Percentiles rank a stretch among this genome's conserved stretches.
These are phyloP conservation scores for Pteronotus mesoamericanus DNA, from an alignment of 2,797 vertebrate species.

Conservation along the genomic window DNA sequence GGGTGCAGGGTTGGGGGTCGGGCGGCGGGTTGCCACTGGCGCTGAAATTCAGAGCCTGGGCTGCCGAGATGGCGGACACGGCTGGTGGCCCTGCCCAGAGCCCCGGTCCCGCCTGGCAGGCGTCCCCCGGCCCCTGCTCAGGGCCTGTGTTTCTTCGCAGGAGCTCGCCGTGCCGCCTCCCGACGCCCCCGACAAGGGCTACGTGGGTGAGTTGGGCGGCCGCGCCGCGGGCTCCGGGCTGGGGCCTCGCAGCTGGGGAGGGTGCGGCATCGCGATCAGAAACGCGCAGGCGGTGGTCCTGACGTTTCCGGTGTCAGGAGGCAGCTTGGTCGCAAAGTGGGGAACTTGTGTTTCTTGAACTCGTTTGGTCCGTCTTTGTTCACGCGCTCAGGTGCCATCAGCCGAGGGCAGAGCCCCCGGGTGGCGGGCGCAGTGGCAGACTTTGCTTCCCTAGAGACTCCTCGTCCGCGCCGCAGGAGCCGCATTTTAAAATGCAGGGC, in stretches of 20 bases:
- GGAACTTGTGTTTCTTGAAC: background rate
- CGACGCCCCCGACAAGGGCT: slow-evolving; percentile 92
- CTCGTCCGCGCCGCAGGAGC: no score
- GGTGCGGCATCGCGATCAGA: background rate
- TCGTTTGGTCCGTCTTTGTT: background rate
- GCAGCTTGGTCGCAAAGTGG: no score
- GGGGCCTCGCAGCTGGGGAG: no score
- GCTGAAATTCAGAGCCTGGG: slow-evolving; percentile 22
- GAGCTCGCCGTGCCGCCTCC: slow-evolving; percentile 89
- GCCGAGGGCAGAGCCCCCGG: background rate
- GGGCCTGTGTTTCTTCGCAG: slow-evolving; percentile 78
- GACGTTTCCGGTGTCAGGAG: slow-evolving; percentile 1
- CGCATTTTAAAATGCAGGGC: background rate
- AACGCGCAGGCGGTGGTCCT: background rate
- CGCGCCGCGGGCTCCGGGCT: no score
- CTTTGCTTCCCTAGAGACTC: background rate
- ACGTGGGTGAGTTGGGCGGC: slow-evolving; percentile 92
- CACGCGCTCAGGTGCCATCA: background rate
- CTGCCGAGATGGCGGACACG: no score
- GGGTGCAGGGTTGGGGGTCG: no score
- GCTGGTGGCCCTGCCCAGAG: background rate
- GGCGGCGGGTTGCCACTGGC: no score
- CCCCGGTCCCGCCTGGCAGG: no score
- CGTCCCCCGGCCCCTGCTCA: no score
- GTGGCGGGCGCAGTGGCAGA: background rate